Conservation (phyloP, 2,113 vertebrate species). For the Xenopus laevis region DNA sequence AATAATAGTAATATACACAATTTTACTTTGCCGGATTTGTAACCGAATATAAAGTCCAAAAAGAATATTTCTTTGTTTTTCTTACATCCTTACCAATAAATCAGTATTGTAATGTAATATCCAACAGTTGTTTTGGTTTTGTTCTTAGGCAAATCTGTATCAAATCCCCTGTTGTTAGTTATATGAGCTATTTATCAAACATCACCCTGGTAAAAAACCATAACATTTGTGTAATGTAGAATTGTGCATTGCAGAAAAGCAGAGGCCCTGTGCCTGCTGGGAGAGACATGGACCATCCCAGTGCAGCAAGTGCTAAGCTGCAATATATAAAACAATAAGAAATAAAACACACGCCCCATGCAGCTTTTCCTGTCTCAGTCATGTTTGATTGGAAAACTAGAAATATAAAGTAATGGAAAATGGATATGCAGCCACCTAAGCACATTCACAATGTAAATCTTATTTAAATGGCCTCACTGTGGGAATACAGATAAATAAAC, state of each 20-base stretch:
- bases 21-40: no score
- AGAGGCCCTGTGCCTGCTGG: conserved; percentile 35
- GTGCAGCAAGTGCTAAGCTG: conserved; percentile 34
- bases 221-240: conserved; percentile 19
- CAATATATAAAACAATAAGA: conserved; percentile 32
- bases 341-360: conserved; percentile 29
- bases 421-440: conserved; percentile 32
- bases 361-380: conserved; percentile 25
- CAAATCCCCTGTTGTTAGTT: conserved; percentile 42
- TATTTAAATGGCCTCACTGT: conserved; percentile 35
- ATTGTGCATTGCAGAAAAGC: conserved; percentile 28
- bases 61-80: no score
- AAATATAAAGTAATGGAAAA: conserved; percentile 29
- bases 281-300: conserved; percentile 15
- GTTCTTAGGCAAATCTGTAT: conserved; percentile 38
- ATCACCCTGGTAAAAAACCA: conserved; percentile 15
- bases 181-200: conserved; percentile 34
- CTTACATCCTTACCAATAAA: no score
- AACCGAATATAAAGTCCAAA: no score
- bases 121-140: background rate
- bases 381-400: conserved; percentile 34
- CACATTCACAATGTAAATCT: conserved; percentile 35
- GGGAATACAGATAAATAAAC: conserved; percentile 7
- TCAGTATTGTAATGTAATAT: no score
- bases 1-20: no score